Evolutionary conservation across 2,113 vertebrate genomes (phyloP).

Genomic region (Rhabdomys dilectus): DNA sequence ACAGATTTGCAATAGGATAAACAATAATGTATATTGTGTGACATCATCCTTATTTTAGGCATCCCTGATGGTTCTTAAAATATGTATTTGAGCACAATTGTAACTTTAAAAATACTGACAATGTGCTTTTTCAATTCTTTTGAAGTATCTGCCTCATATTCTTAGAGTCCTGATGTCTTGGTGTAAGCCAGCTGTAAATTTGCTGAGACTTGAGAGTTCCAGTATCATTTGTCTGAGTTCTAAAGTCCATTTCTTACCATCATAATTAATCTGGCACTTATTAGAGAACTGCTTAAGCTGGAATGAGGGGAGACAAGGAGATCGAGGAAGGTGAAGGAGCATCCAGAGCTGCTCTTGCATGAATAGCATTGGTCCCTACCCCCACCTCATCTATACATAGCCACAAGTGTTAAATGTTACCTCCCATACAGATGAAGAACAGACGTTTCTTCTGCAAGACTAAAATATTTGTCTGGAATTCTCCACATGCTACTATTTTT

Average conservation of each 20-base stretch:
- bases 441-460: not conserved
- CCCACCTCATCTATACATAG: no score
- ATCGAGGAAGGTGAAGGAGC: not conserved
- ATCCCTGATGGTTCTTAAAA: not conserved
- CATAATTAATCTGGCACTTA: not conserved
- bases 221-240: not conserved
- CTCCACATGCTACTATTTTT: not conserved
- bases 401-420: not conserved
- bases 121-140: not conserved
- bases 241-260: not conserved
- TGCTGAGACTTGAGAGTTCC: not conserved
- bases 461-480: not conserved
- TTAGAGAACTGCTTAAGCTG: not conserved
- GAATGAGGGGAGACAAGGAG: fast-evolving
- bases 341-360: not conserved
- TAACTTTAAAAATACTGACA: not conserved
- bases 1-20: not conserved
- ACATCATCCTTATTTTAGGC: not conserved
- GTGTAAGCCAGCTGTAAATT: not conserved
- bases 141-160: not conserved
- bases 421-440: not conserved
- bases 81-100: not conserved
- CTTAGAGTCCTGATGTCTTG: not conserved
- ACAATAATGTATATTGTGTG: not conserved
- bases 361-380: not conserved